Evolutionary conservation across 2,888 invertebrate genomes (phyloP).

Genomic region (Teleogryllus oceanicus): DNA sequence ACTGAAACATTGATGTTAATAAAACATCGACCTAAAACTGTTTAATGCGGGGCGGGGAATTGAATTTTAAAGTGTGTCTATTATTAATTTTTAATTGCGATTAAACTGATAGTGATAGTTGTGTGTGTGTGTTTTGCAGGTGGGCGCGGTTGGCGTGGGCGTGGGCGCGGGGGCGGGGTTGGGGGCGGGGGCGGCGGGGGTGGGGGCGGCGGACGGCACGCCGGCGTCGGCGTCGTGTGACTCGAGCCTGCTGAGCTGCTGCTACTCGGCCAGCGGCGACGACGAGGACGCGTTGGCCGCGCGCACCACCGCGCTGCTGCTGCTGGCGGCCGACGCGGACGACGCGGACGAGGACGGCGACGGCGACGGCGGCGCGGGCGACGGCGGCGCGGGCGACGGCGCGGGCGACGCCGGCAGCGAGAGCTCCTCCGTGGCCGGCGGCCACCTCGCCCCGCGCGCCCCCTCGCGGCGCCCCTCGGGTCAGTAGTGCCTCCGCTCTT

Average conservation of each 20-base stretch:
- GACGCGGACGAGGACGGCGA: constrained; percentile 27
- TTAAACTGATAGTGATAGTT: too few species aligned
- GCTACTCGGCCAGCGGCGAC: constrained; percentile 64
- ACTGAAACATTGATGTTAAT: too few species aligned
- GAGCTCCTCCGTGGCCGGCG: constrained; percentile 66
- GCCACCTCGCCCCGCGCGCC: not conserved
- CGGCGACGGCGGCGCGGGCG: constrained; percentile 46
- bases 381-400: constrained; percentile 49
- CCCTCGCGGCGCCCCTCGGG: not conserved
- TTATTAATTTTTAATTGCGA: too few species aligned
- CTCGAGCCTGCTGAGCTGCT: constrained; percentile 73
- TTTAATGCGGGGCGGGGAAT: too few species aligned
- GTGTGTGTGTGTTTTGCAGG: too few species aligned
- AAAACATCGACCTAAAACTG: too few species aligned
- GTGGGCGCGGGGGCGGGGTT: too few species aligned
- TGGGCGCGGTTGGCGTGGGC: too few species aligned
- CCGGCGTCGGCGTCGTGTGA: constrained; percentile 61
- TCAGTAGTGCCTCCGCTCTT: not conserved
- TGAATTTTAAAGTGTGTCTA: too few species aligned
- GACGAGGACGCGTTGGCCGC: constrained; percentile 41
- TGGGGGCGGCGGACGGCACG: too few species aligned
- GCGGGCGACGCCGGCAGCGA: constrained; percentile 73
- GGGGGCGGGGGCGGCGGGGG: too few species aligned
- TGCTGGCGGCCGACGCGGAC: too few species aligned
- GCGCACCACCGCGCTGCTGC: constrained; percentile 41